Conservation (phyloP, 2,888 invertebrate species). For the Muschampia plurimacula region DNA sequence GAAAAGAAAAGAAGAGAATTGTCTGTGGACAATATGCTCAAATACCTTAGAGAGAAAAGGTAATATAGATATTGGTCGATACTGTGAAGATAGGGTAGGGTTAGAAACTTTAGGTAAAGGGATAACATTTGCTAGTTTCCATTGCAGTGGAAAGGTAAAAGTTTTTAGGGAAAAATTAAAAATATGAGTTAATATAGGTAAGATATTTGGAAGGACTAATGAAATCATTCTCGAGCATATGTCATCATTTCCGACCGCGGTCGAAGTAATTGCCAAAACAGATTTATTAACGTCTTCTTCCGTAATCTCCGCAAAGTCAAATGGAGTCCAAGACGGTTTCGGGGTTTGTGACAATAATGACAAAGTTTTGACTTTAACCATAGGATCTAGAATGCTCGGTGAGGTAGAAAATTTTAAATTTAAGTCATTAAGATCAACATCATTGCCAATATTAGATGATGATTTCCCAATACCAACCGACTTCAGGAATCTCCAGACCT, state of each 20-base stretch:
- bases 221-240: not conserved
- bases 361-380: not conserved
- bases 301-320: conserved; percentile 20
- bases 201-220: not conserved
- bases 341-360: not conserved
- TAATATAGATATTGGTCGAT: conserved; percentile 1
- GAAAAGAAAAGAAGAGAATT: not conserved
- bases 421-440: conserved; percentile 19
- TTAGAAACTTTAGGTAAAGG: not conserved
- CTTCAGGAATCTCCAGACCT: conserved; percentile 31
- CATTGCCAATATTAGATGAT: not conserved
- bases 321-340: not conserved
- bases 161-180: conserved; percentile 4
- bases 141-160: not conserved
- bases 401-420: conserved; percentile 16
- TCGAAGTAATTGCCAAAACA: conserved; percentile 17
- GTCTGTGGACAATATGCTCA: conserved; percentile 2
- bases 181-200: conserved; percentile 4
- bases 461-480: conserved; percentile 26
- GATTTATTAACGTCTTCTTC: conserved; percentile 24
- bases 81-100: too few species aligned
- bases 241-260: not conserved
- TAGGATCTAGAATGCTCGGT: not conserved
- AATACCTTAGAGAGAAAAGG: conserved; percentile 16
- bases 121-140: conserved; percentile 5